A percentile compares a stretch with the other conserved stretches of the same genome.
Conservation (phyloP, 2,888 invertebrate genomes). For the Hyposoter dolosus region DNA sequence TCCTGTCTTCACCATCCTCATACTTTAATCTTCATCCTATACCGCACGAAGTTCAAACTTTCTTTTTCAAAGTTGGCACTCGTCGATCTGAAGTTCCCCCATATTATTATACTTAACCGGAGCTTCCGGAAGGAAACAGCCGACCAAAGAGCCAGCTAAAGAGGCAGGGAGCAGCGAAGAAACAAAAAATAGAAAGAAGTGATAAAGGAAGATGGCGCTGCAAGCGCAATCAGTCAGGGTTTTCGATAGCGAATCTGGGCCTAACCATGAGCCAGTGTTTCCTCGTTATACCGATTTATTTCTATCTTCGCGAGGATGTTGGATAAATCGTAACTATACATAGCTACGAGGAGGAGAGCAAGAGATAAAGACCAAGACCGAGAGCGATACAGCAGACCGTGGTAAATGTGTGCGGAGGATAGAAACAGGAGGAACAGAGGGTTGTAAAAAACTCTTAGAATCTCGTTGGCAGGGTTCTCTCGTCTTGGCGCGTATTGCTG, state of each 20-base stretch:
- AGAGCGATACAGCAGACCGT: slow-evolving; percentile 34
- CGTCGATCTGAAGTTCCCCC: slow-evolving; percentile 56
- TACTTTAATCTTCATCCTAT: background rate
- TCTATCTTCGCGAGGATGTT: slow-evolving; percentile 53
- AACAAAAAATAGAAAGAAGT: slow-evolving; percentile 3
- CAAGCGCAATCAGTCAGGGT: slow-evolving; percentile 4
- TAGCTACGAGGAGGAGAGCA: slow-evolving; percentile 46
- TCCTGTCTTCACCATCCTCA: slow-evolving; percentile 6
- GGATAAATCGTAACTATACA: slow-evolving; percentile 50
- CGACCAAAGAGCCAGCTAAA: slow-evolving; percentile 28
- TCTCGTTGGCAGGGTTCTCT: slow-evolving; percentile 31
- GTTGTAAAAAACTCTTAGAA: slow-evolving; percentile 58
- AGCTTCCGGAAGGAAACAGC: slow-evolving; percentile 32
- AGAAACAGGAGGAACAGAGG: slow-evolving; percentile 20
- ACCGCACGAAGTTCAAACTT: slow-evolving; percentile 42
- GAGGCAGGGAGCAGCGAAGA: background rate
- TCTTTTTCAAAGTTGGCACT: slow-evolving; percentile 38
- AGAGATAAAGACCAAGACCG: slow-evolving; percentile 49
- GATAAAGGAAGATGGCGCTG: slow-evolving; percentile 20
- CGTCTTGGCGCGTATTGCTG: slow-evolving; percentile 13
- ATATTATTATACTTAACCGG: slow-evolving; percentile 41
- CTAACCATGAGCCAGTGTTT: slow-evolving; percentile 56
- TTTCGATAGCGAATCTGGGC: slow-evolving; percentile 23
- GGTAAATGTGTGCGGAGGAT: slow-evolving; percentile 43
- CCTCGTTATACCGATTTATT: slow-evolving; percentile 65